Evolutionary conservation across 2,113 vertebrate genomes (phyloP).

Genomic region (Gymnarchus niloticus): DNA sequence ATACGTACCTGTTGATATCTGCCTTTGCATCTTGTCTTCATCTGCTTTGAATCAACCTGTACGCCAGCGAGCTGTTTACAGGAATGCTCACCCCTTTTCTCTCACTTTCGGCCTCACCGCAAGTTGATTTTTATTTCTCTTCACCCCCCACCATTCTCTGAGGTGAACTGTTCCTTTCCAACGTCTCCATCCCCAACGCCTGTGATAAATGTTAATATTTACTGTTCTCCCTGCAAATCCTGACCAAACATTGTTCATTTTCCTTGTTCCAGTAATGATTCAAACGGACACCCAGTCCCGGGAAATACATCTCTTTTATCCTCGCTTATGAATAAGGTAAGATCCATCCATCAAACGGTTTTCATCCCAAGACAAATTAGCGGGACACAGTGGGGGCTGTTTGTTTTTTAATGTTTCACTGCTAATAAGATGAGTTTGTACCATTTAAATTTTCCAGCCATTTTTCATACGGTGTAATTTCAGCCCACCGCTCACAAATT

Average conservation of each 20-base stretch:
- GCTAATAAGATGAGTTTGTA: slow-evolving; percentile 99
- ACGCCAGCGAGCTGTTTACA: neutral
- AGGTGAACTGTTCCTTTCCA: slow-evolving; percentile 30
- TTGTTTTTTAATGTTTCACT: slow-evolving; percentile 99
- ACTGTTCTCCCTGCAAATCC: slow-evolving; percentile 72
- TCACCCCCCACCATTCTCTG: neutral
- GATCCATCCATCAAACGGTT: slow-evolving; percentile 90
- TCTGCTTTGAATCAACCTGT: neutral
- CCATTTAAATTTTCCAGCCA: slow-evolving; percentile 99
- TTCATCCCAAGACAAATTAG: slow-evolving; percentile 91
- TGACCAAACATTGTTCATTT: slow-evolving; percentile 89
- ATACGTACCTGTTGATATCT: neutral
- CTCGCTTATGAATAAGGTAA: slow-evolving; percentile 99
- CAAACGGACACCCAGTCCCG: slow-evolving; percentile 91
- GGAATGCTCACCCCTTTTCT: neutral
- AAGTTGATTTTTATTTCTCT: slow-evolving; percentile 13
- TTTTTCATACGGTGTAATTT: slow-evolving; percentile 98
- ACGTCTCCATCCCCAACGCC: slow-evolving; percentile 52
- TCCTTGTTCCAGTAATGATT: slow-evolving; percentile 96
- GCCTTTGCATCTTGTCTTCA: neutral
- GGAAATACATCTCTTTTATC: slow-evolving; percentile 99
- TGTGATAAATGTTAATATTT: slow-evolving; percentile 73
- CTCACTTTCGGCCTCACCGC: slow-evolving; percentile 14
- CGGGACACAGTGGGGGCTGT: slow-evolving; percentile 73
- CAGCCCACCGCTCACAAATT: slow-evolving; percentile 94